Evolutionary conservation across 2,797 vertebrate species (phyloP).

Genomic region (Fistularia commersonii): DNA sequence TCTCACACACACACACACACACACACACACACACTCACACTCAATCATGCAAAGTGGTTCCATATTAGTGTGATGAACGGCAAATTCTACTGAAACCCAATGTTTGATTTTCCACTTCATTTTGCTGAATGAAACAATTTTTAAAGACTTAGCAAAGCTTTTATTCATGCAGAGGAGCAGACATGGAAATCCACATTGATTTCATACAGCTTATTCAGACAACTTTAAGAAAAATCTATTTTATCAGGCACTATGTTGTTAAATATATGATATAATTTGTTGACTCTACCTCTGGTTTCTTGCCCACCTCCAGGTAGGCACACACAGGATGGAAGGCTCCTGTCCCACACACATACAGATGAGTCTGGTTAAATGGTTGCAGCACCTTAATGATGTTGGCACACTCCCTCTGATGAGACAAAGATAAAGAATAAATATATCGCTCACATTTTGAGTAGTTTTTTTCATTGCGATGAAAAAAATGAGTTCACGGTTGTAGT

Average conservation of each 20-base stretch:
- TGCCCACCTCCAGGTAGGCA: constrained; percentile 91
- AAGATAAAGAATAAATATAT: background rate
- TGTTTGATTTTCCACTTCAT: constrained; percentile 43
- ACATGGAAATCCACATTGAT: constrained; percentile 3
- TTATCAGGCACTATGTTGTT: too few relatives aligned
- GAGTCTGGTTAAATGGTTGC: constrained; percentile 92
- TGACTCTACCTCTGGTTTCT: constrained; percentile 86
- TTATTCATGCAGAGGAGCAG: constrained; percentile 13
- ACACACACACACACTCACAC: constrained; percentile 12
- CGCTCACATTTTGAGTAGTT: background rate
- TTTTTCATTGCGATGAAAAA: too few relatives aligned
- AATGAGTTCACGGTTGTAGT: too few relatives aligned
- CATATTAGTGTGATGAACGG: constrained; percentile 38
- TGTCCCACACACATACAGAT: constrained; percentile 92
- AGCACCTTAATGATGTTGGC: constrained; percentile 94
- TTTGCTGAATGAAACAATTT: constrained; percentile 33
- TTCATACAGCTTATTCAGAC: too few relatives aligned
- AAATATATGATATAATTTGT: too few relatives aligned
- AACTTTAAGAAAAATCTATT: too few relatives aligned
- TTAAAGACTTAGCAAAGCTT: constrained; percentile 24
- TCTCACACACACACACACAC: constrained; percentile 15
- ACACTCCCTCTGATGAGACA: constrained; percentile 86
- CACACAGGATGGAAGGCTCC: constrained; percentile 97
- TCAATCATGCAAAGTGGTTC: constrained; percentile 12
- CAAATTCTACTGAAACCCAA: constrained; percentile 25